Percentiles rank a stretch among this genome's conserved stretches.
phyloP scores from a whole-genome alignment of 2,113 vertebrate species.

The Heloderma charlesbogerti region DNA sequence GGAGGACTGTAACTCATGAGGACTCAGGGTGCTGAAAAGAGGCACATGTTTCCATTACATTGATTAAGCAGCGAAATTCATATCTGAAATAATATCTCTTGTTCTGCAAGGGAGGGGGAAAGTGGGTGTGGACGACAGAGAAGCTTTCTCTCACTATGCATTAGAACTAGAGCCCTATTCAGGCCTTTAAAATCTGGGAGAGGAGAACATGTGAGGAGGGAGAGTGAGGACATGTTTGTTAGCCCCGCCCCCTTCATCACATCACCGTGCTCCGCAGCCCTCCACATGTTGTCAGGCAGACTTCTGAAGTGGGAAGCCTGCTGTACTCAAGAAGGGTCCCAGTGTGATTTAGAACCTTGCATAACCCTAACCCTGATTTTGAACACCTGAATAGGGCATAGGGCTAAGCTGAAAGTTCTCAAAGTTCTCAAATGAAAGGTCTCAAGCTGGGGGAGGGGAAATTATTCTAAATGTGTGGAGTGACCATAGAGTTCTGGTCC shows the following conservation, averaged over 20 bases:
- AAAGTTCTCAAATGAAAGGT: background rate
- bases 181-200: background rate
- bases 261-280: no score
- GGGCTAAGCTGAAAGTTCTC: background rate
- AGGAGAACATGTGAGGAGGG: background rate
- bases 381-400: background rate
- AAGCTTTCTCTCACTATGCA: background rate
- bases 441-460: background rate
- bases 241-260: background rate
- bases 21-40: constrained; percentile 11
- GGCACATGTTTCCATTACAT: constrained; percentile 18
- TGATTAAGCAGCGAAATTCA: background rate
- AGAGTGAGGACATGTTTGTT: background rate
- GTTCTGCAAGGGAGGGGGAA: background rate
- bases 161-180: background rate
- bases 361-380: background rate
- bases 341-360: background rate
- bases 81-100: constrained; percentile 10
- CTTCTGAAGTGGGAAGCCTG: no score
- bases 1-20: constrained; percentile 11
- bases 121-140: background rate
- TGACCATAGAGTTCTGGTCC: no score
- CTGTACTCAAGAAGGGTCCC: background rate
- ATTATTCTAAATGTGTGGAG: background rate
- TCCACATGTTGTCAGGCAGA: no score